Evolutionary conservation across 1,140 invertebrate species (phyloP), one percentile per base, ranked within the genome.

Genomic region (Anoplolepis gracilipes): DNA sequence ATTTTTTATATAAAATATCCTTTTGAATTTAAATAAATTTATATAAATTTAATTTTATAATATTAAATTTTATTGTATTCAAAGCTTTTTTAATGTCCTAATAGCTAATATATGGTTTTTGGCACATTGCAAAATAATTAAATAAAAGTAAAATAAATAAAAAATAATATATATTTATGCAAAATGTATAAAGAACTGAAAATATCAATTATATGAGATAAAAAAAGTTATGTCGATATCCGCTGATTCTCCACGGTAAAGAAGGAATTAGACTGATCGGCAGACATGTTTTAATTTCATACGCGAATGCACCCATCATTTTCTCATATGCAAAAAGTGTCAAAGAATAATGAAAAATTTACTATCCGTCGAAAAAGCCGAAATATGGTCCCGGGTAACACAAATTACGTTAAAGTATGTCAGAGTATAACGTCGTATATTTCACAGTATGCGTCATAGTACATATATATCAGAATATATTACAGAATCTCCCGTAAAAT

Each of bases 251-350:
- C 36, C 22, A 70, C n/a, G 73, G 70, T 28, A 28, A 25, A 65
- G 67, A 89, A 89, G 49, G 62, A 90, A 90, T 91, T 85, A 86
- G 65, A 73, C 79, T 88, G 90, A 91, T 90, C 88, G 85, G 67
- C 84, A 86, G 90, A 91, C 85, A 84, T 85, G 88, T 92, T 92
- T 92, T 91, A 91, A 92, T 92, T 92, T 92, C 91, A 92, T 89
- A 89, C 85, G 76, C 84, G 88, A 91, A 84, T 75, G 90, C 85
- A 59, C 73, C 85, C 79, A 85, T 90, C 91, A 92, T 90, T 91
- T 89, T 61, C 87, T 90, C 64, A 77, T 69, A 86, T 86, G 88
- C 84, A 90, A 85, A 87, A 92, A 88, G 78, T 86, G 87, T 92
- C 88, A 85, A 55, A 79, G 65, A 59, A 69, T 92, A 90, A 91